Conservation (phyloP, 2,113 vertebrate genomes). For the Otis tarda region DNA sequence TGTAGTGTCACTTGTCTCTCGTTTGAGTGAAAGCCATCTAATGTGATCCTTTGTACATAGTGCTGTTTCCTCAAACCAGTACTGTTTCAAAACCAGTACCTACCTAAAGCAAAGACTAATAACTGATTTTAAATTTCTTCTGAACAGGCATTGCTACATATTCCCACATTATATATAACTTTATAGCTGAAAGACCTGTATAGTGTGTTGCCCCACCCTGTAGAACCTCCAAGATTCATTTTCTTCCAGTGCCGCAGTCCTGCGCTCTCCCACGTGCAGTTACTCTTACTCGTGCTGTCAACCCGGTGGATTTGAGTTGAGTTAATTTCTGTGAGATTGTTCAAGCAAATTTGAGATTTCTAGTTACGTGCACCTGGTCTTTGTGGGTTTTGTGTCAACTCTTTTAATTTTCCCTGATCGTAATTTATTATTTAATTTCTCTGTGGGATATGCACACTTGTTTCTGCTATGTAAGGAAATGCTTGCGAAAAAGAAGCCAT, state of each 20-base stretch:
- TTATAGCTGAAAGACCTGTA: background rate
- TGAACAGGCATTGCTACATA: background rate
- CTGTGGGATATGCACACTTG: background rate
- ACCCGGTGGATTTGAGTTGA: background rate
- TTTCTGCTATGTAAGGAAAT: background rate
- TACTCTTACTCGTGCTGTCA: background rate
- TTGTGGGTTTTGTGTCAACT: background rate
- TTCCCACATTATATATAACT: background rate
- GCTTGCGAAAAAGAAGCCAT: background rate
- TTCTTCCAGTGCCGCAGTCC: background rate
- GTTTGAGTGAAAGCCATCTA: background rate
- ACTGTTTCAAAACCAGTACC: background rate
- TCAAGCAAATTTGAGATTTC: background rate
- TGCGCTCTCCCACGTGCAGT: accelerated
- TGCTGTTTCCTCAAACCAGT: background rate
- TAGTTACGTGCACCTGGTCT: background rate
- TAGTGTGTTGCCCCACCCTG: background rate
- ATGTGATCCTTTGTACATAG: accelerated
- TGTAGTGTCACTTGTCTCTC: background rate
- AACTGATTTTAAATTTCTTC: background rate
- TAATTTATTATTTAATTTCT: background rate
- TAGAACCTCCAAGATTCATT: background rate
- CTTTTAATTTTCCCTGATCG: background rate
- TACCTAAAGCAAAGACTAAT: background rate
- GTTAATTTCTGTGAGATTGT: background rate